Evolutionary conservation across 2,888 invertebrate species (phyloP).

Genomic region (Minunthozetes semirufus): DNA sequence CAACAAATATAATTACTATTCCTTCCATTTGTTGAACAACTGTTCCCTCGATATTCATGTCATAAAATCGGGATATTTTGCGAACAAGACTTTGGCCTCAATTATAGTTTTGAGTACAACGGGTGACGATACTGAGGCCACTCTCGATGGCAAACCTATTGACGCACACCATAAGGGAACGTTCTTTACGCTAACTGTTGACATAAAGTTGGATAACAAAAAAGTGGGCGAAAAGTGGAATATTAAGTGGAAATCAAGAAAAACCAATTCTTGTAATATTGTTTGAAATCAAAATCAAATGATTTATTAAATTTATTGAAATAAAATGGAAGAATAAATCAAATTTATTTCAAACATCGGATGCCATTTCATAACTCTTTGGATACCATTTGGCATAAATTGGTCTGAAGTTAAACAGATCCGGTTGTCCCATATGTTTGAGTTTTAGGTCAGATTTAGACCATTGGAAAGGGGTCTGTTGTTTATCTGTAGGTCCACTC

Average conservation of each 20-base stretch:
- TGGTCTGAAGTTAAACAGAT: conserved; percentile 63
- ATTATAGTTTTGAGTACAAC: background rate
- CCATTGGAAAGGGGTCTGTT: conserved; percentile 68
- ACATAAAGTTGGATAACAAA: background rate
- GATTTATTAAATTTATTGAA: too few species aligned
- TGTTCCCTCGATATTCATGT: background rate
- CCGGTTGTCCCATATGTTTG: conserved; percentile 66
- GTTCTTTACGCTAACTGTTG: background rate
- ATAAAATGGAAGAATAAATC: too few species aligned
- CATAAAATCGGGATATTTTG: background rate
- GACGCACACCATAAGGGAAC: too few species aligned
- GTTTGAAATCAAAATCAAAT: too few species aligned
- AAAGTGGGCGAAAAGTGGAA: background rate
- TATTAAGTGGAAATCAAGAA: background rate
- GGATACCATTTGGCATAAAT: conserved; percentile 55
- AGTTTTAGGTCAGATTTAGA: conserved; percentile 59
- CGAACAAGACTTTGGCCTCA: background rate
- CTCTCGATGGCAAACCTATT: background rate
- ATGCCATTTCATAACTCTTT: background rate
- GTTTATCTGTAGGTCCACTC: conserved; percentile 44
- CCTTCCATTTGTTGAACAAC: background rate
- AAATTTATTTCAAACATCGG: background rate
- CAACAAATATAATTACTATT: conserved; percentile 30
- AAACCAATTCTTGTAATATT: too few species aligned
- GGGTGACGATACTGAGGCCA: background rate